Evolutionary conservation across 1,140 invertebrate genomes (phyloP), one percentile per base, ranked within the genome.

Genomic region (Lepeophtheirus salmonis): DNA sequence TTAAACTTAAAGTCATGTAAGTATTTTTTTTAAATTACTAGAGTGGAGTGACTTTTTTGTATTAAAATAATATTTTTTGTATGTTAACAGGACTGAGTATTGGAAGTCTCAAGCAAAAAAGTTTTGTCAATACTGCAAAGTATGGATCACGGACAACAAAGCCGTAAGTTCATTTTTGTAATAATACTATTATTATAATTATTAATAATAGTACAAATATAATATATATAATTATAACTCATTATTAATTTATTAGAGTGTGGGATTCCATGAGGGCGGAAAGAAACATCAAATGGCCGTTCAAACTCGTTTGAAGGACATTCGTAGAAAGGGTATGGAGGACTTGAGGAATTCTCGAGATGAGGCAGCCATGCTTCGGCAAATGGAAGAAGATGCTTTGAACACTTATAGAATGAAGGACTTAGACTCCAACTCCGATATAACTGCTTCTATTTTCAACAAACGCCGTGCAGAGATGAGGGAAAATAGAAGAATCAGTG

Each of bases 101-200:
- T 97, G 92, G 91, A 90, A 92, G 72, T 95, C 90, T 18, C 81
- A 90, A 65, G 84, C 84, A 0, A 80, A 88, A 60, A 95, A 95
- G 71, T 95, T 83, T 71, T 97, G 92, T 68, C 89, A 96, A 66
- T 89, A 89, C 71, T 97, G 92, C 72, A 96, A 96, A 74, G 94
- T 89, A 70, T 97, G 91, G 91, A 84, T 94, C 65, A 83, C 89
- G 57, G 90, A 95, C 72, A 97, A 96, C 70, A 92, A 89, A 78
- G 83, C 89, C 50, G 86, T 89, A 77, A 79, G 80, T 72, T 64
- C 60, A 63, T 41, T 49, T 48, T 18, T 55, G 26, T 6, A 48
- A 50, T 57, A 30, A 13, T 25, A 23, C 13, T 20, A 49, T 60
- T 17, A n/a, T n/a, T n/a, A 41, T 10, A 41, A 41, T 10, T 41